Conservation (phyloP, 2,113 vertebrate genomes). For the Rhinoderma darwinii region DNA sequence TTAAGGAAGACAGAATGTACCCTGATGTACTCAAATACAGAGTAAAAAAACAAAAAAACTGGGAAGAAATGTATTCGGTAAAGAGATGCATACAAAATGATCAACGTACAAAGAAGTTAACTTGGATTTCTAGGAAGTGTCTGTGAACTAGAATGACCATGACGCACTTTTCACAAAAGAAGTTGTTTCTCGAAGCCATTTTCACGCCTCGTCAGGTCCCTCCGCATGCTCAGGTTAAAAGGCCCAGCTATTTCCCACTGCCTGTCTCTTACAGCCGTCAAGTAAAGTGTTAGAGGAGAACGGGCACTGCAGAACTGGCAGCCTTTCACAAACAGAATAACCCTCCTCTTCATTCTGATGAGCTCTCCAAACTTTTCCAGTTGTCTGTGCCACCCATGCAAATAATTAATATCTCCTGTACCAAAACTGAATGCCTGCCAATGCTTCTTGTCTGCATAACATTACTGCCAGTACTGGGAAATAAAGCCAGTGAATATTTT, state of each 20-base stretch:
- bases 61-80: background rate
- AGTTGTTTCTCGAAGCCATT: slow-evolving; percentile 46
- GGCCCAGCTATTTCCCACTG: slow-evolving; percentile 42
- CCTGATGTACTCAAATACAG: slow-evolving; percentile 7
- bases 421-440: slow-evolving; percentile 9
- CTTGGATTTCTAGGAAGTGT: slow-evolving; percentile 16
- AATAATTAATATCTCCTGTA: slow-evolving; percentile 32
- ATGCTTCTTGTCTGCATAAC: slow-evolving; percentile 3
- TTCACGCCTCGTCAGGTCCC: slow-evolving; percentile 56
- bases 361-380: slow-evolving; percentile 18
- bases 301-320: slow-evolving; percentile 38
- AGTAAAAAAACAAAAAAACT: background rate
- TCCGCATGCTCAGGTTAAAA: slow-evolving; percentile 42
- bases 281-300: slow-evolving; percentile 2
- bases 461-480: background rate
- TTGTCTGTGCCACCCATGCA: slow-evolving; percentile 37
- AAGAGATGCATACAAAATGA: background rate
- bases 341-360: slow-evolving; percentile 28
- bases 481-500: background rate
- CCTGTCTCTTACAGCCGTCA: slow-evolving; percentile 55
- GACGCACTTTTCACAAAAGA: slow-evolving; percentile 36
- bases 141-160: slow-evolving; percentile 21
- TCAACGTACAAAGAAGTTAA: background rate
- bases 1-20: background rate
- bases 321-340: slow-evolving; percentile 3